Evolutionary conservation across 2,113 vertebrate genomes (phyloP), one percentile per base, ranked within the genome.

Genomic region (Oryzias woworae): DNA sequence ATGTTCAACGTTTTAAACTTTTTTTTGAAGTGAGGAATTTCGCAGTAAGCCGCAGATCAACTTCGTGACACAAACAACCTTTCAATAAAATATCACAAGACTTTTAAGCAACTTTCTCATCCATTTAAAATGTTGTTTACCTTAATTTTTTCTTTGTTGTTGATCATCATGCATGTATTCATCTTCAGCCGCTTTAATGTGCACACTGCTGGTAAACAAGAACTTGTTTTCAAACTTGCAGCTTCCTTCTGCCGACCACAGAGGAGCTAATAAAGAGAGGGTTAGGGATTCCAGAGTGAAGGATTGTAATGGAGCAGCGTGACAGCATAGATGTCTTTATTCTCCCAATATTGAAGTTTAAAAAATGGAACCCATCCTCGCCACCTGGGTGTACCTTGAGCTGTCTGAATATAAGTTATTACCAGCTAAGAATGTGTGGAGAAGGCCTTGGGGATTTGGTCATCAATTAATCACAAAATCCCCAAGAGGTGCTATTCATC

Each of bases 351-450:
- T 26, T 83, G 76, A 89, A 74, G 76, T 85, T 71, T 77, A 78
- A 87, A 89, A 89, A 87, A 87, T 82, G 61, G 71, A 80, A 57
- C 59, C 71, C 68, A 73, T 83, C 68, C 31, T 78, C 66, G 53
- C 66, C 68, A 80, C 79, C 74, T 79, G 72, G 71, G 73, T 84
- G 59, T 82, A 84, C 83, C 83, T 90, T 87, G 82, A 89, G 81
- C 84, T 80, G 81, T 90, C 86, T 71, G 76, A 80, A 77, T 84
- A 77, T 71, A 87, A 89, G 71, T 44, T 66, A 88, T 90, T 88
- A 83, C 73, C 72, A 72, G 58, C 81, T 78, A 63, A 56, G 63
- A 81, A 62, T 73, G 58, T 70, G 59, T 22, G 15, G 22, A 71
- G 20, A 54, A 80, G 83, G 65, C 85, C 81, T 83, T 85, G 86